Conservation (phyloP, 2,888 invertebrate genomes). For the Cheilosia pagana region DNA sequence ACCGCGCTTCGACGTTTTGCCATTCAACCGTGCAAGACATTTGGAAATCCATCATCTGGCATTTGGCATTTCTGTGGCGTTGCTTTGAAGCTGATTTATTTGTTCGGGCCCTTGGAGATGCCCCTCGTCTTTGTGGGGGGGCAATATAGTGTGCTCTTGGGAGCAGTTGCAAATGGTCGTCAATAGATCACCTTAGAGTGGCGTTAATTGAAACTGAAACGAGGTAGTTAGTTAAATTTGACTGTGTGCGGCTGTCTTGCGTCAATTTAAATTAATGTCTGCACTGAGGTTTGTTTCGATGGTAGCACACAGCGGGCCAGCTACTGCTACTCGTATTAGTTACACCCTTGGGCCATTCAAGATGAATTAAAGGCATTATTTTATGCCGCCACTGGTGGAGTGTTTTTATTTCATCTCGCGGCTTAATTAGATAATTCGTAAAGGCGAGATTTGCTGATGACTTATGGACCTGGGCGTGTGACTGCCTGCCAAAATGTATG, state of each 20-base stretch:
- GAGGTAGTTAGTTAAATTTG: constrained; percentile 8
- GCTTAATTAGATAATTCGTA: constrained; percentile 5
- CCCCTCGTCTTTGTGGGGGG: not conserved
- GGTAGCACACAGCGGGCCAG: not conserved
- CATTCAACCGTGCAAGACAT: constrained; percentile 21
- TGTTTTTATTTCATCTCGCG: constrained; percentile 2
- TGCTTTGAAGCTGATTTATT: constrained; percentile 2
- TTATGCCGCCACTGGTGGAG: not conserved
- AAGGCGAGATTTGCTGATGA: constrained; percentile 1
- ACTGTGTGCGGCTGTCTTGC: not conserved
- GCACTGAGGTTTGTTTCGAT: constrained; percentile 2
- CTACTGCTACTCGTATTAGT: not conserved
- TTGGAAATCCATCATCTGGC: not conserved
- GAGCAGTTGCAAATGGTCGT: constrained; percentile 6
- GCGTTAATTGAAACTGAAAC: constrained; percentile 29
- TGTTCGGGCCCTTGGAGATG: not conserved
- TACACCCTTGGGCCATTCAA: constrained; percentile 8
- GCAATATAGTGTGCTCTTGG: not conserved
- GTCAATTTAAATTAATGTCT: constrained; percentile 24
- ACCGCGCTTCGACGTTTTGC: constrained; percentile 4
- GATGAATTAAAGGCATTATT: constrained; percentile 35
- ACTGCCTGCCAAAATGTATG: not conserved
- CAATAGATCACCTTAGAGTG: constrained; percentile 11
- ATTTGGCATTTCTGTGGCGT: not conserved
- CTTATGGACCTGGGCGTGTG: not conserved